Conservation (phyloP, 2,888 invertebrate species). For the Panopea generosa region DNA sequence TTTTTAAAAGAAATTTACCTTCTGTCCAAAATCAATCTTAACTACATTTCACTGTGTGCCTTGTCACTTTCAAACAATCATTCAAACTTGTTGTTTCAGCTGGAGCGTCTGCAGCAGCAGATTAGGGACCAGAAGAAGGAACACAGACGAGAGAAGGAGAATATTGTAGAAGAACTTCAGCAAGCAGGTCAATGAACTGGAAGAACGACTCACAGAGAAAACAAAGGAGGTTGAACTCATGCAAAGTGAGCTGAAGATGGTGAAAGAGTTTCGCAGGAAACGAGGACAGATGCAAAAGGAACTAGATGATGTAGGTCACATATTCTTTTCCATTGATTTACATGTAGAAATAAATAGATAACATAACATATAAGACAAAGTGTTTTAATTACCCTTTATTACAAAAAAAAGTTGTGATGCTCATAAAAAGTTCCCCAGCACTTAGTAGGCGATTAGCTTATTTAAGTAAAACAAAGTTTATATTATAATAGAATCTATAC, state of each 20-base stretch:
- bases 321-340: neutral
- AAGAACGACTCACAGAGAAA: slow-evolving; percentile 81
- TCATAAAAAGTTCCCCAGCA: too few species aligned
- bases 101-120: slow-evolving; percentile 80
- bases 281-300: slow-evolving; percentile 84
- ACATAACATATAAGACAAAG: neutral
- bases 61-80: too few species aligned
- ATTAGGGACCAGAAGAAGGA: slow-evolving; percentile 81
- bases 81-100: too few species aligned
- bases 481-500: too few species aligned
- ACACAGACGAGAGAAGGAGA: slow-evolving; percentile 81
- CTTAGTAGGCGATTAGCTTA: too few species aligned
- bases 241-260: slow-evolving; percentile 84
- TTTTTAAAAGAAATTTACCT: too few species aligned
- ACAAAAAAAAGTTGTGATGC: neutral
- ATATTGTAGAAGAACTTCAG: slow-evolving; percentile 83
- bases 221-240: slow-evolving; percentile 82
- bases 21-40: too few species aligned
- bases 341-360: neutral
- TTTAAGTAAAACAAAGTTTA: too few species aligned
- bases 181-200: slow-evolving; percentile 81
- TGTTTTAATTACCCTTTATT: neutral
- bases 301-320: slow-evolving; percentile 82
- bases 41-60: too few species aligned
- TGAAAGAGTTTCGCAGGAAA: slow-evolving; percentile 84